Percentiles rank a stretch among this genome's conserved stretches.
phyloP scores from a whole-genome alignment of 2,797 vertebrate species.

The Liparis tanakae region DNA sequence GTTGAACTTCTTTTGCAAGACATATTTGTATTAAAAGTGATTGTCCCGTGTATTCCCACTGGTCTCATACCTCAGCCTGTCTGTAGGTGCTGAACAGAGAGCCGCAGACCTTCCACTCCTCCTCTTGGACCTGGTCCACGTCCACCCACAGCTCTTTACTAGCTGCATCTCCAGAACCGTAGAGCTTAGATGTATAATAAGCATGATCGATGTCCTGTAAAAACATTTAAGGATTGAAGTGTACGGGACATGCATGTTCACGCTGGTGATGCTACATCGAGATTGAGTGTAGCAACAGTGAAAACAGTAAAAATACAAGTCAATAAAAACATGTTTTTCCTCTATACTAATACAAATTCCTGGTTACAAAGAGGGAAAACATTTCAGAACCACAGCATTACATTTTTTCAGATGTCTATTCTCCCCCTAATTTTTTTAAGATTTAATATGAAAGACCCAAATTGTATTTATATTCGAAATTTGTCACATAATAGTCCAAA shows the following conservation, averaged over 20 bases:
- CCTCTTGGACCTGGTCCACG: conserved; percentile 86
- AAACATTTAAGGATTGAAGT: conserved; percentile 14
- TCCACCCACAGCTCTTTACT: conserved; percentile 91
- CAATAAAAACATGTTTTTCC: background rate
- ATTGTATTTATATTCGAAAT: background rate
- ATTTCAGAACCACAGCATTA: background rate
- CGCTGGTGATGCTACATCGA: background rate
- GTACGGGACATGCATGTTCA: background rate
- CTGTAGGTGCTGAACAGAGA: conserved; percentile 91
- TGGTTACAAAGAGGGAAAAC: background rate
- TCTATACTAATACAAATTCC: background rate
- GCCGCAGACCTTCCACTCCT: conserved; percentile 87
- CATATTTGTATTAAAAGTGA: background rate
- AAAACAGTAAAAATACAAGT: background rate
- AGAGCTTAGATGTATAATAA: conserved; percentile 93
- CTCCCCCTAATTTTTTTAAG: background rate
- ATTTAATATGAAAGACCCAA: background rate
- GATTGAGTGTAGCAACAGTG: background rate
- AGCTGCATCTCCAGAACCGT: conserved; percentile 83
- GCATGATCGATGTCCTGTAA: conserved; percentile 90
- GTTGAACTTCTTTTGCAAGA: background rate
- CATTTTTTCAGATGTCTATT: no score
- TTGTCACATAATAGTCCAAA: background rate
- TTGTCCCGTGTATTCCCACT: background rate
- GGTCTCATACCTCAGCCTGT: conserved; percentile 85